These are phyloP conservation scores for Polymixis lichenea DNA, from an alignment of 2,888 invertebrate species.

Conservation along the genomic window DNA sequence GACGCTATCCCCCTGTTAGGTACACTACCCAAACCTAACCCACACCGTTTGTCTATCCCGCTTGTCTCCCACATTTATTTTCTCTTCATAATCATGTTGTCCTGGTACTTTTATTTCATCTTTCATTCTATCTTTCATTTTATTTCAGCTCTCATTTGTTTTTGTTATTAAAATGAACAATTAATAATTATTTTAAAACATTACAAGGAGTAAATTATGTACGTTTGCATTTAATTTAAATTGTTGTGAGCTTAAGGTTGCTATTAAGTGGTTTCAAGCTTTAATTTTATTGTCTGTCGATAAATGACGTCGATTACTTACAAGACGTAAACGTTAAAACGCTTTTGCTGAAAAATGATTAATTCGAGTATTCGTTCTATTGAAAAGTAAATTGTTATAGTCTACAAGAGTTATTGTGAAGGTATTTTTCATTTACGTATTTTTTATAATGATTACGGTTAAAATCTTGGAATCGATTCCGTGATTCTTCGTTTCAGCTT, in stretches of 20 bases:
- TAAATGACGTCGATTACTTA: conserved; percentile 43
- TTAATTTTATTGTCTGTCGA: conserved; percentile 61
- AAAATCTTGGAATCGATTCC: conserved; percentile 88
- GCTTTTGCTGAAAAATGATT: conserved; percentile 59
- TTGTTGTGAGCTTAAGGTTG: conserved; percentile 68
- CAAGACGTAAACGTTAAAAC: conserved; percentile 44
- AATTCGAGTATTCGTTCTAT: conserved; percentile 26
- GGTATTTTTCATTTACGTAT: conserved; percentile 52
- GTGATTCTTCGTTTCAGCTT: conserved; percentile 75
- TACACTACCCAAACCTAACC: conserved; percentile 91
- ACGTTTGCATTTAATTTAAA: conserved; percentile 67
- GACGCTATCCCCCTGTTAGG: conserved; percentile 99
- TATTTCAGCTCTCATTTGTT: conserved; percentile 71
- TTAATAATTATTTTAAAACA: conserved; percentile 87
- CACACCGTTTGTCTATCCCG: conserved; percentile 80
- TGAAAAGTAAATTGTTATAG: conserved; percentile 26
- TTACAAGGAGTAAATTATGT: conserved; percentile 90
- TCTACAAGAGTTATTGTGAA: conserved; percentile 32
- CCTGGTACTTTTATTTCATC: conserved; percentile 74
- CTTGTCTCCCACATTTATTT: conserved; percentile 78
- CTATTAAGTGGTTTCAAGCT: conserved; percentile 72
- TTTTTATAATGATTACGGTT: conserved; percentile 62
- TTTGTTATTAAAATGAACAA: conserved; percentile 75
- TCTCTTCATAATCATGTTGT: conserved; percentile 74
- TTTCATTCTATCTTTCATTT: conserved; percentile 72